Evolutionary conservation across 2,113 vertebrate genomes (phyloP).

Genomic region (Forbesichthys papilliferus): DNA sequence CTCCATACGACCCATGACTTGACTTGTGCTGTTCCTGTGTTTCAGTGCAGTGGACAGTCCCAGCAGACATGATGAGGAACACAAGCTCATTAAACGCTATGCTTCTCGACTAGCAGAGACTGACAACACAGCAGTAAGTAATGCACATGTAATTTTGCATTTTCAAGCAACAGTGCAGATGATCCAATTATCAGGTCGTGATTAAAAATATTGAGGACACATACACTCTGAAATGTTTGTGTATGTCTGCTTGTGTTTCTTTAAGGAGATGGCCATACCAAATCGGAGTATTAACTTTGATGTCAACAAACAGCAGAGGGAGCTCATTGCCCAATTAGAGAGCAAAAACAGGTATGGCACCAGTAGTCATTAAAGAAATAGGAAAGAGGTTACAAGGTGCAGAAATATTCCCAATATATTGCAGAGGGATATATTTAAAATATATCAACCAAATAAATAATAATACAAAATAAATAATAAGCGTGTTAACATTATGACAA

Average conservation of each 20-base stretch:
- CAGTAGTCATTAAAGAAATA: no score
- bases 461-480: no score
- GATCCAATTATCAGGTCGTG: background rate
- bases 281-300: constrained; percentile 88
- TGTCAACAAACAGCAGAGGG: constrained; percentile 90
- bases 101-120: constrained; percentile 89
- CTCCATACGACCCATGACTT: no score
- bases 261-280: constrained; percentile 79
- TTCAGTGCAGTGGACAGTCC: constrained; percentile 83
- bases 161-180: no score
- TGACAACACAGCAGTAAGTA: constrained; percentile 80
- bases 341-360: constrained; percentile 88
- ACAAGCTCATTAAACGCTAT: constrained; percentile 91
- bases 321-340: constrained; percentile 94
- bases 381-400: no score
- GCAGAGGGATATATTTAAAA: no score
- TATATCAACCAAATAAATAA: no score
- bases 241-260: constrained; percentile 20
- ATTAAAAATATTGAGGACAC: background rate
- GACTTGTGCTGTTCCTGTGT: constrained; percentile 12
- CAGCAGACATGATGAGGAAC: constrained; percentile 89
- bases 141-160: background rate
- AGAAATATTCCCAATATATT: no score
- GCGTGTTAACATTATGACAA: no score
- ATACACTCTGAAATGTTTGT: background rate